A percentile compares a stretch with the other conserved stretches of the same genome.
Evolutionary conservation across 2,888 invertebrate genomes (phyloP).

Genomic region (Cryptops parisi): DNA sequence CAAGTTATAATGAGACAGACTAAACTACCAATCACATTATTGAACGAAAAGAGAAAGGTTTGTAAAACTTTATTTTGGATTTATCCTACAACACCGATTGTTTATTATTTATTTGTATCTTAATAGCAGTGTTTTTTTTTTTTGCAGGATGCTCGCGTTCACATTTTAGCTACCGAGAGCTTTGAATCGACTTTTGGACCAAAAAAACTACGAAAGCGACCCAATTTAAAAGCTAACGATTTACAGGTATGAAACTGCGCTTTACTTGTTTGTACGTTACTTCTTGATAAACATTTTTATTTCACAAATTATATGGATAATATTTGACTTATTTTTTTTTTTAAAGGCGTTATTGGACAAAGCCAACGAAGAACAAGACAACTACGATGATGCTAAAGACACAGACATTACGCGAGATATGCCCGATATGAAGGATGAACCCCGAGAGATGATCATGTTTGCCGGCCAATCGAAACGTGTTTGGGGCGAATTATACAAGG

Average conservation of each 20-base stretch:
- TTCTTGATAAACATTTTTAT: neutral
- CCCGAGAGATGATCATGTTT: slow-evolving; percentile 84
- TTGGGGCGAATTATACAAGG: slow-evolving; percentile 99
- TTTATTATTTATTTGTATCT: neutral
- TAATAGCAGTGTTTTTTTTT: neutral
- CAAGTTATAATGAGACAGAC: slow-evolving; percentile 96
- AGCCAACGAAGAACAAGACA: slow-evolving; percentile 53
- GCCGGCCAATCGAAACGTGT: slow-evolving; percentile 94
- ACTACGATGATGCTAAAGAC: slow-evolving; percentile 69
- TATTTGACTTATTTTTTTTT: slow-evolving; percentile 1
- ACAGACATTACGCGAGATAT: slow-evolving; percentile 60
- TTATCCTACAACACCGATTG: too few species aligned
- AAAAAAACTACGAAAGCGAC: slow-evolving; percentile 80
- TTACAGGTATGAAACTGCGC: slow-evolving; percentile 52
- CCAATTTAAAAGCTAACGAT: slow-evolving; percentile 51
- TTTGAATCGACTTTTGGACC: slow-evolving; percentile 91
- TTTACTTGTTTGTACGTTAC: neutral
- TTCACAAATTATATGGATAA: neutral
- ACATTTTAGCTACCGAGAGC: slow-evolving; percentile 87
- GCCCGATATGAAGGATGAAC: slow-evolving; percentile 58
- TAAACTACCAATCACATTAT: slow-evolving; percentile 77
- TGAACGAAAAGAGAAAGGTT: slow-evolving; percentile 66
- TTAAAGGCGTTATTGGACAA: slow-evolving; percentile 44
- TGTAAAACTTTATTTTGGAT: too few species aligned
- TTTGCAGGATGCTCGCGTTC: slow-evolving; percentile 64